A percentile compares a stretch with the other conserved stretches of the same genome.
Evolutionary conservation across 2,113 vertebrate species (phyloP).

Genomic region (Hippocampus barbouri): DNA sequence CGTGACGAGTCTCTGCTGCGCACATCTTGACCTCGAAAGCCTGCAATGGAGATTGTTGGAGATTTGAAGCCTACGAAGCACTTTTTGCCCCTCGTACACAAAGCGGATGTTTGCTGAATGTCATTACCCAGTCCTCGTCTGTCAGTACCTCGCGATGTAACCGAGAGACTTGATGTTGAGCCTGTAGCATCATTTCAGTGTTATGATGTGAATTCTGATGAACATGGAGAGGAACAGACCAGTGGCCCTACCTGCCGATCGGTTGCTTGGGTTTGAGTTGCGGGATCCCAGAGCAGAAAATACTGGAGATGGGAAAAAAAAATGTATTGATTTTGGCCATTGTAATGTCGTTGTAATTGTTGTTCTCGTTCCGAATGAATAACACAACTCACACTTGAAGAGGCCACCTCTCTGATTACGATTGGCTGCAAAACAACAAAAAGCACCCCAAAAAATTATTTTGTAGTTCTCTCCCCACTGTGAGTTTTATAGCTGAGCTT

Average conservation of each 20-base stretch:
- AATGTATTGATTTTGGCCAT: neutral
- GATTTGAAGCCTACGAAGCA: neutral
- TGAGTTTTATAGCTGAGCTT: neutral
- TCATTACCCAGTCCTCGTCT: conserved; percentile 47
- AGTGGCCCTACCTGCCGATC: conserved; percentile 33
- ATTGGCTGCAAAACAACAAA: conserved; percentile 31
- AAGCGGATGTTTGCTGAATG: neutral
- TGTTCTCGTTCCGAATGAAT: neutral
- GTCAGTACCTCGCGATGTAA: conserved; percentile 45
- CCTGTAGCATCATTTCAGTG: conserved; percentile 26
- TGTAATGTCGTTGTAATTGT: neutral
- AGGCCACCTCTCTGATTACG: conserved; percentile 39
- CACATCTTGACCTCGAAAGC: conserved; percentile 45
- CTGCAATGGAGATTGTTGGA: conserved; percentile 4
- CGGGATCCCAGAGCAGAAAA: conserved; percentile 57
- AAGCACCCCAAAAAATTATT: neutral
- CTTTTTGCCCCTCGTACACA: neutral
- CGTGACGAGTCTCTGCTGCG: conserved; percentile 56
- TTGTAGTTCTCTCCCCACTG: neutral
- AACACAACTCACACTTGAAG: conserved; percentile 64
- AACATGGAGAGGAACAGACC: neutral
- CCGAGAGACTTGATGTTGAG: conserved; percentile 35
- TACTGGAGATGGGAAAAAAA: conserved; percentile 32
- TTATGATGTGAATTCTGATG: neutral
- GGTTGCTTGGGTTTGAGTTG: conserved; percentile 35